Evolutionary conservation across 2,113 vertebrate genomes (phyloP).

Genomic region (Acrocephalus arundinaceus): DNA sequence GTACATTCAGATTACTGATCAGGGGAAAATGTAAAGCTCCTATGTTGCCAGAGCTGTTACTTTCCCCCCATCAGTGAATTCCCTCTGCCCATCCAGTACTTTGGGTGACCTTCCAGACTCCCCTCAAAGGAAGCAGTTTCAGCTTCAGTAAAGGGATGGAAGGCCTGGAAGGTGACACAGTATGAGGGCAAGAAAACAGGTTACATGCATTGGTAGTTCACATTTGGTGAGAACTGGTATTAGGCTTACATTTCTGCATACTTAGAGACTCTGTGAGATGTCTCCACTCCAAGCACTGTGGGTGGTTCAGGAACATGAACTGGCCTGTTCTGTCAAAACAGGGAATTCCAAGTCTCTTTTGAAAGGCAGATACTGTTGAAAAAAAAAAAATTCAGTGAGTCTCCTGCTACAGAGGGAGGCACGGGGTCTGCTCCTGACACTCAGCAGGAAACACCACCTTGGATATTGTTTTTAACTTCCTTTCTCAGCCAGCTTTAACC

Average conservation of each 20-base stretch:
- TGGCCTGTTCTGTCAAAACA: not conserved
- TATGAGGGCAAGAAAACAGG: not conserved
- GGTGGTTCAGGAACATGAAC: not conserved
- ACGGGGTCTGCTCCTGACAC: not conserved
- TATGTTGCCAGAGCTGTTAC: not conserved
- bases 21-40: not conserved
- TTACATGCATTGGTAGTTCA: not conserved
- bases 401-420: not conserved
- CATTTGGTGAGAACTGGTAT: not conserved
- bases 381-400: not conserved
- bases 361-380: not conserved
- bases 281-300: not conserved
- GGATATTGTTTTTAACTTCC: not conserved
- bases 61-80: not conserved
- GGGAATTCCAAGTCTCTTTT: not conserved
- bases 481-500: not conserved
- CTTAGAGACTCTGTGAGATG: not conserved
- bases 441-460: not conserved
- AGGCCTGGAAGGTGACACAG: not conserved
- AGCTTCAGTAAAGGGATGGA: not conserved
- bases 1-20: not conserved
- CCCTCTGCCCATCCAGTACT: not conserved
- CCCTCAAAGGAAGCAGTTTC: not conserved
- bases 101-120: not conserved
- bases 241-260: not conserved